Evolutionary conservation across 1,140 invertebrate genomes (phyloP), one percentile per base, ranked within the genome.

Genomic region (Apis cerana): DNA sequence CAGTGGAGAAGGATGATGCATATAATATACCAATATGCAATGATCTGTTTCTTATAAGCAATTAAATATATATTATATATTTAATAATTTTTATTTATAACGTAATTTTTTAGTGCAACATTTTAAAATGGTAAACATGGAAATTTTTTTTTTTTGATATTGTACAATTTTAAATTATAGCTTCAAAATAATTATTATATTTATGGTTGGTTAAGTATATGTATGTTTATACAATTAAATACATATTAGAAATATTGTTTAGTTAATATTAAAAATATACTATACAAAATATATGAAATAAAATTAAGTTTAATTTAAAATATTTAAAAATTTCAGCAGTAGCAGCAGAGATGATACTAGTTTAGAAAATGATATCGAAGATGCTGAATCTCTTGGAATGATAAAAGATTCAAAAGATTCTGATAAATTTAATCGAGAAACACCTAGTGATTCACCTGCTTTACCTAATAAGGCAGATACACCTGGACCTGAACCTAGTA

Each of bases 381-480:
- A 94, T 86, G 92, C 92, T 1, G 94, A 94, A 71, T 90, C 91
- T 17, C 92, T 91, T 33, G 90, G 89, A 54, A 85, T 92, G 75
- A 82, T 89, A n/a, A 94, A 94, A 78, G 94, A 94, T 59, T 84
- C 89, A 9, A 94, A 94, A 68, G 93, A 94, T 74, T 85, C 84
- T 10, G 93, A 94, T 70, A 94, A 93, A 86, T 93, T 92, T 69
- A 91, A 88, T 17, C 85, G 91, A 48, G 93, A 93, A 68, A 91
- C 91, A 0, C 91, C 91, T 1, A 88, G 89, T n/a, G 92, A 94
- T 86, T 94, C 93, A 17, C 94, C 94, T 67, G 90, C 93, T 10
- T 92, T 94, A 61, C 93, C 94, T 2, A 93, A 89, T 70, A 94
- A 94, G 86, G 92, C 91, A 13, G 92, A 93, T 19, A 93, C 91